These are phyloP conservation scores for Tachina fera DNA, from an alignment of 2,888 invertebrate genomes.

Conservation along the genomic window DNA sequence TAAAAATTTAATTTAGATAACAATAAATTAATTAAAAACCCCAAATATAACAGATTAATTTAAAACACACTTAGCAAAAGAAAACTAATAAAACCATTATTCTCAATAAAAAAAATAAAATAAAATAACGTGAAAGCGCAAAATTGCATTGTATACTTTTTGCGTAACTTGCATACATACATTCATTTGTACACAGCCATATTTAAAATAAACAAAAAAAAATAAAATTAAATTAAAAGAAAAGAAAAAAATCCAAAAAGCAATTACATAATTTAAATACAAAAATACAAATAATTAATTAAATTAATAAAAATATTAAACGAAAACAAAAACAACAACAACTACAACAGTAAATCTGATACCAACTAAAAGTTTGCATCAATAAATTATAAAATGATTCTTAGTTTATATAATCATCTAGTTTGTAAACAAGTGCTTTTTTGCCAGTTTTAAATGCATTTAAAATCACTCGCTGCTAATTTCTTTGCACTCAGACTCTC, in stretches of 20 bases:
- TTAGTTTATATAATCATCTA: conserved; percentile 58
- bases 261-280: conserved; percentile 53
- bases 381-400: conserved; percentile 62
- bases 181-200: conserved; percentile 60
- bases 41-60: conserved; percentile 51
- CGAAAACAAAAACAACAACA: conserved; percentile 35
- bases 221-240: conserved; percentile 11
- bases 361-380: conserved; percentile 59
- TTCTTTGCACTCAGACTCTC: conserved; percentile 4
- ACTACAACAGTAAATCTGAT: conserved; percentile 33
- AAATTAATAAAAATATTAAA: conserved; percentile 44
- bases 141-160: conserved; percentile 60
- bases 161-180: conserved; percentile 55
- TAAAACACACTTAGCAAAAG: conserved; percentile 2
- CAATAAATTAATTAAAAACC: background rate
- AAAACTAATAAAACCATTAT: conserved; percentile 56
- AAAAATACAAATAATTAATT: conserved; percentile 30
- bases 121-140: background rate
- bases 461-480: background rate
- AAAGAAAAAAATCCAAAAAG: conserved; percentile 41
- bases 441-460: conserved; percentile 26
- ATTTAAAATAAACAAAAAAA: conserved; percentile 36
- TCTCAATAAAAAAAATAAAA: conserved; percentile 32
- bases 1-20: too few species aligned
- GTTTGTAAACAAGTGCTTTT: conserved; percentile 59